Evolutionary conservation across 2,113 vertebrate genomes (phyloP).

Genomic region (Sylvicapra grimmia): DNA sequence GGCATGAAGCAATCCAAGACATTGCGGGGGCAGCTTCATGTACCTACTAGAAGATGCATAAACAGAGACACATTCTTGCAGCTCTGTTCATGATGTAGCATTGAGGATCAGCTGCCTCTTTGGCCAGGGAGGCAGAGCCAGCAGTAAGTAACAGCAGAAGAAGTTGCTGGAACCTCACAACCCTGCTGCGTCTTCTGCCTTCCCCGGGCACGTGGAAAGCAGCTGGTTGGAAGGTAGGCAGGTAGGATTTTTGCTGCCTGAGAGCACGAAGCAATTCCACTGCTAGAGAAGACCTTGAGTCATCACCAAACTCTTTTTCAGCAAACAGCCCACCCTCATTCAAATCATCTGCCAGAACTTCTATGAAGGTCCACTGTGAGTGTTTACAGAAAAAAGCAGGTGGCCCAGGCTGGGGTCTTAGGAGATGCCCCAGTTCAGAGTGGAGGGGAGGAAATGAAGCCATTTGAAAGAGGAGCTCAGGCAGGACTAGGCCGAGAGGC

Average conservation of each 20-base stretch:
- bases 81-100: neutral
- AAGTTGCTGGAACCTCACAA: neutral
- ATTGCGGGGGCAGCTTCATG: rapidly evolving
- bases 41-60: neutral
- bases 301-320: neutral
- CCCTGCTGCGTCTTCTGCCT: neutral
- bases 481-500: neutral
- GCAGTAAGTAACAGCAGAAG: neutral
- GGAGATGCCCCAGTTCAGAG: neutral
- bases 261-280: neutral
- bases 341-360: neutral
- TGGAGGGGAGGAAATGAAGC: neutral
- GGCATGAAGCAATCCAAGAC: neutral
- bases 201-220: neutral
- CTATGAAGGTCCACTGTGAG: neutral
- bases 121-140: neutral
- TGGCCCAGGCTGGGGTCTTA: neutral
- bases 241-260: neutral
- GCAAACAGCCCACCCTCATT: neutral
- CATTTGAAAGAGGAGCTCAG: neutral
- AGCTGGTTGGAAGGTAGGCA: neutral
- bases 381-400: neutral
- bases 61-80: neutral
- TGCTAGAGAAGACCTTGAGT: neutral
- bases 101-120: neutral